Evolutionary conservation across 2,113 vertebrate genomes (phyloP).

Genomic region (Nibea coibor): DNA sequence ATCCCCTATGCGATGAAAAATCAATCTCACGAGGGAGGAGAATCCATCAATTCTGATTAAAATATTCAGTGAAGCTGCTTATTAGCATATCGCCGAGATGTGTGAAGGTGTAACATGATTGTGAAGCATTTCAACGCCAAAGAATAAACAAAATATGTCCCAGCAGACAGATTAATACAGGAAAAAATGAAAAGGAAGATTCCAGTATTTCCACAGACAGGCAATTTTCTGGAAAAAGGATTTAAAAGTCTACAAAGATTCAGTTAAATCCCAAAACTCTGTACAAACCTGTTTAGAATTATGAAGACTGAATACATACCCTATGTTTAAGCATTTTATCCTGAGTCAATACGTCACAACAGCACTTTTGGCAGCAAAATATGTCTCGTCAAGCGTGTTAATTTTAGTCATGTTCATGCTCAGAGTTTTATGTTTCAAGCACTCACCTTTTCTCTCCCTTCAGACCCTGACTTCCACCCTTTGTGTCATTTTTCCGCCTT

Average conservation of each 20-base stretch:
- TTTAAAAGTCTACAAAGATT: neutral
- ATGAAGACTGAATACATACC: neutral
- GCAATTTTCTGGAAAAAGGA: neutral
- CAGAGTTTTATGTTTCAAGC: too few species aligned
- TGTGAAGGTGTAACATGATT: conserved; percentile 36
- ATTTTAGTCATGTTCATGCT: too few species aligned
- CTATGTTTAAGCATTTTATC: neutral
- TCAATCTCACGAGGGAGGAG: conserved; percentile 25
- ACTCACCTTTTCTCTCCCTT: too few species aligned
- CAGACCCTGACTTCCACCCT: too few species aligned
- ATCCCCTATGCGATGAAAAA: conserved; percentile 44
- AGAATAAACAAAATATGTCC: conserved; percentile 5
- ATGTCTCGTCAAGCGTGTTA: neutral
- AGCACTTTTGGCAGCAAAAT: neutral
- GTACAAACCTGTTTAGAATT: neutral
- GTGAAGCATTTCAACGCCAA: conserved; percentile 20
- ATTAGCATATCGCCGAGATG: conserved; percentile 50
- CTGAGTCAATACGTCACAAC: neutral
- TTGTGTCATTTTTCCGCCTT: too few species aligned
- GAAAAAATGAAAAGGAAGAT: neutral
- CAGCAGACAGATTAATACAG: neutral
- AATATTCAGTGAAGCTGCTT: conserved; percentile 46
- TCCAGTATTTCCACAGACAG: conserved; percentile 1
- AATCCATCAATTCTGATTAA: conserved; percentile 48
- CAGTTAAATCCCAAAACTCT: neutral